A percentile compares a stretch with the other conserved stretches of the same genome.
Conservation (phyloP, 2,888 invertebrate species). For the Hirtodrosophila alboralis region DNA sequence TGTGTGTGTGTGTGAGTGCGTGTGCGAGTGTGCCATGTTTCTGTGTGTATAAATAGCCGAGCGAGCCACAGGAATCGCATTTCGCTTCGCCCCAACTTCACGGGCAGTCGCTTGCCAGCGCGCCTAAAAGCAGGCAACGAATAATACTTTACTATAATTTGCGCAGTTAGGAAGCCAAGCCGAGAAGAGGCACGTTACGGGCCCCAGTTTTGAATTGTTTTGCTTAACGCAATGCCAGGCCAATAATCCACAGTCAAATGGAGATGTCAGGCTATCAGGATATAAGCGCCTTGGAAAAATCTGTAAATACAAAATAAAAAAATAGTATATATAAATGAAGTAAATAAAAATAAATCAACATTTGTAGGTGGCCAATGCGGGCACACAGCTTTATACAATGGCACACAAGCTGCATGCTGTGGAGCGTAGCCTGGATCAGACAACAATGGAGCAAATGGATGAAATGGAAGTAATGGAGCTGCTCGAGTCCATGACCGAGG, state of each 20-base stretch:
- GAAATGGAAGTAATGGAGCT: constrained; percentile 90
- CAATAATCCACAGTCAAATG: constrained; percentile 45
- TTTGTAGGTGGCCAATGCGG: constrained; percentile 89
- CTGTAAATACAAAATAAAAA: constrained; percentile 55
- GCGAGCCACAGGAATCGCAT: constrained; percentile 53
- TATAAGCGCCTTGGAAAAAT: constrained; percentile 81
- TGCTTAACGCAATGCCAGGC: constrained; percentile 31
- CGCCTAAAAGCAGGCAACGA: constrained; percentile 50
- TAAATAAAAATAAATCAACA: neutral
- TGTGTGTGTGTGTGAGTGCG: constrained; percentile 14
- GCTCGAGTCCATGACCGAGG: constrained; percentile 90
- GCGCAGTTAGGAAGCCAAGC: constrained; percentile 13
- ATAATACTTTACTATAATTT: constrained; percentile 14
- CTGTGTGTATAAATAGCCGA: constrained; percentile 69
- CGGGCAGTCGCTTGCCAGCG: constrained; percentile 26
- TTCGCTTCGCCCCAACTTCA: constrained; percentile 33
- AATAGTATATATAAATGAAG: neutral
- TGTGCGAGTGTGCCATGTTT: constrained; percentile 13
- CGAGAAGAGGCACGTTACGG: neutral
- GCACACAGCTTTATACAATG: constrained; percentile 89
- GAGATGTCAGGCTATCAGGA: constrained; percentile 77
- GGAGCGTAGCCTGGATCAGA: constrained; percentile 85
- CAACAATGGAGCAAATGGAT: constrained; percentile 81
- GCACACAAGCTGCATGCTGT: constrained; percentile 90
- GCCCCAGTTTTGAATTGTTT: constrained; percentile 3